phyloP scores from a whole-genome alignment of 2,113 vertebrate genomes.

The Leiothrix lutea region DNA sequence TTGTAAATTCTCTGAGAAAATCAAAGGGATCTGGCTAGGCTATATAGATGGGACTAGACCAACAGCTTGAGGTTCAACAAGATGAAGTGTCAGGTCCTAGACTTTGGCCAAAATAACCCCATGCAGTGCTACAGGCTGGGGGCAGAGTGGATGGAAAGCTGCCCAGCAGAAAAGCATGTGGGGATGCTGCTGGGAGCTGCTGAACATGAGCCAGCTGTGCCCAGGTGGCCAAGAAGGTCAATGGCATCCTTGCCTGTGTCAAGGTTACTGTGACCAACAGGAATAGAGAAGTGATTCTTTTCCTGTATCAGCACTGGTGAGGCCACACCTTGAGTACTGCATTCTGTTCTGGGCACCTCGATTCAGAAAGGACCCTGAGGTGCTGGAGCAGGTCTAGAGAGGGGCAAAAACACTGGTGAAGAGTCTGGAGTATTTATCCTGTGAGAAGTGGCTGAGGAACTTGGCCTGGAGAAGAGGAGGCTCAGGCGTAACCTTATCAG shows the following conservation, averaged over 20 bases:
- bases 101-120: neutral
- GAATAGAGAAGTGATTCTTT: neutral
- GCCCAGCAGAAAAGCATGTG: neutral
- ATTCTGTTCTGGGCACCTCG: neutral
- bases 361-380: neutral
- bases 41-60: neutral
- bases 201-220: neutral
- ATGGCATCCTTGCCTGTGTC: neutral
- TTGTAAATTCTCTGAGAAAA: neutral
- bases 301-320: neutral
- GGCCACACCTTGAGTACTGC: neutral
- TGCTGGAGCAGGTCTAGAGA: neutral
- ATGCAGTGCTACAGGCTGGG: neutral
- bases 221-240: neutral
- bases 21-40: neutral
- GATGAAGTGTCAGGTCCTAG: neutral
- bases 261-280: no score
- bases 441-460: neutral
- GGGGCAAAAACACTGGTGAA: neutral
- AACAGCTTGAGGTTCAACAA: neutral
- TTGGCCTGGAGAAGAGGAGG: neutral
- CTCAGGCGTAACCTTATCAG: neutral
- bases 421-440: neutral
- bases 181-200: neutral
- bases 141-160: neutral